Conservation (phyloP, 2,888 invertebrate species). For the Syrphus vitripennis region DNA sequence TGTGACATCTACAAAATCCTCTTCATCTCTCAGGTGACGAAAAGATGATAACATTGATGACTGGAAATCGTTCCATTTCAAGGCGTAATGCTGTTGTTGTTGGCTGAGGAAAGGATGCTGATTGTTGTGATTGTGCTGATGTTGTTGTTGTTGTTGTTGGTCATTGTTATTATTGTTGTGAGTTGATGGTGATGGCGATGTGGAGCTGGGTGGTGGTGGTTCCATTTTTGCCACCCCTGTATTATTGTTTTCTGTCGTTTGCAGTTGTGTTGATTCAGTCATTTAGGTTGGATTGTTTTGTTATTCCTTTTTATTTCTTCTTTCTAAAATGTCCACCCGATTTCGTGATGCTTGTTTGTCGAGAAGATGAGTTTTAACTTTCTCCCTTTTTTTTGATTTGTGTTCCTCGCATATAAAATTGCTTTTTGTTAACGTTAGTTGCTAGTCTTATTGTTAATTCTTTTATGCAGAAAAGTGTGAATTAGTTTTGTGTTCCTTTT, state of each 20-base stretch:
- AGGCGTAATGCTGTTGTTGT: conserved; percentile 90
- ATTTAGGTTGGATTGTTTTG: conserved; percentile 75
- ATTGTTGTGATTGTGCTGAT: conserved; percentile 78
- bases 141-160: conserved; percentile 62
- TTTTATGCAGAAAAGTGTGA: conserved; percentile 43
- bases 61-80: conserved; percentile 97
- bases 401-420: conserved; percentile 21
- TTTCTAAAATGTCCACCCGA: background rate
- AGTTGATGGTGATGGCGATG: conserved; percentile 82
- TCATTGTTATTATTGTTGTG: conserved; percentile 58
- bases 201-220: conserved; percentile 80
- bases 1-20: conserved; percentile 96
- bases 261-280: conserved; percentile 81
- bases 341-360: background rate
- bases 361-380: conserved; percentile 30
- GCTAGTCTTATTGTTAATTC: conserved; percentile 22
- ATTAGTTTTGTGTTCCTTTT: conserved; percentile 18
- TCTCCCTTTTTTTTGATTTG: conserved; percentile 5
- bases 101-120: conserved; percentile 78
- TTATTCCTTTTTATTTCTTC: conserved; percentile 24
- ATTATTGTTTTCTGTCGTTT: conserved; percentile 81
- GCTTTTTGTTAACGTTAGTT: conserved; percentile 30
- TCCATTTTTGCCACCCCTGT: conserved; percentile 81
- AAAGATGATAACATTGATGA: conserved; percentile 94
- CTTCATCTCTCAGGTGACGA: conserved; percentile 92